These are phyloP conservation scores for Dissostichus mawsoni DNA, from an alignment of 2,113 vertebrate species.

Conservation along the genomic window DNA sequence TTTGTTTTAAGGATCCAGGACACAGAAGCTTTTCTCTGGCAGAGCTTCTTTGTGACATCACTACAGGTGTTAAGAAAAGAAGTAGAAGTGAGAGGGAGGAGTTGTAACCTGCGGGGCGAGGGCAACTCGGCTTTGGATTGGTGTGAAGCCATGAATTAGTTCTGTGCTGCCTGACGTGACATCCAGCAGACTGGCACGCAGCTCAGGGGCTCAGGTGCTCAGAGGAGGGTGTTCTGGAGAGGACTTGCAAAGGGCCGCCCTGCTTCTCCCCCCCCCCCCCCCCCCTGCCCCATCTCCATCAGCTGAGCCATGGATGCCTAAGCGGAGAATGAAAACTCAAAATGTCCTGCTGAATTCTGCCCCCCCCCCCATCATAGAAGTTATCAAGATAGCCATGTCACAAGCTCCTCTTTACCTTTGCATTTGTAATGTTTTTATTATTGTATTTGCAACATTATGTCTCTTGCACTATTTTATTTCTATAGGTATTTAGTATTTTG, in stretches of 20 bases:
- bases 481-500: too few species aligned
- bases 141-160: slow-evolving; percentile 69
- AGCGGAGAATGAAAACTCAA: background rate
- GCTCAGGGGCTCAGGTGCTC: slow-evolving; percentile 67
- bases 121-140: slow-evolving; percentile 61
- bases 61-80: slow-evolving; percentile 42
- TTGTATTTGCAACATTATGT: background rate
- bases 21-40: slow-evolving; percentile 5
- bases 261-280: background rate
- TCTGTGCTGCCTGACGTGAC: slow-evolving; percentile 44
- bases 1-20: slow-evolving; percentile 7
- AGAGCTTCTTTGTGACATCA: slow-evolving; percentile 12
- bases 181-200: slow-evolving; percentile 23
- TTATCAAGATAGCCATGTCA: too few species aligned
- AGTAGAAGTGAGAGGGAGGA: slow-evolving; percentile 41
- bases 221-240: slow-evolving; percentile 11
- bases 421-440: too few species aligned
- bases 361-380: background rate
- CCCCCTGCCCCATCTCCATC: slow-evolving; percentile 6
- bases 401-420: too few species aligned
- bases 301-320: slow-evolving; percentile 17
- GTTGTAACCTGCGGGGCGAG: slow-evolving; percentile 50
- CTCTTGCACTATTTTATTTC: too few species aligned
- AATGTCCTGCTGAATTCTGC: background rate
- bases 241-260: slow-evolving; percentile 33